A percentile compares a stretch with the other conserved stretches of the same genome.
Conservation (phyloP, 2,113 vertebrate species). For the Cyphomyrus discorhynchus region DNA sequence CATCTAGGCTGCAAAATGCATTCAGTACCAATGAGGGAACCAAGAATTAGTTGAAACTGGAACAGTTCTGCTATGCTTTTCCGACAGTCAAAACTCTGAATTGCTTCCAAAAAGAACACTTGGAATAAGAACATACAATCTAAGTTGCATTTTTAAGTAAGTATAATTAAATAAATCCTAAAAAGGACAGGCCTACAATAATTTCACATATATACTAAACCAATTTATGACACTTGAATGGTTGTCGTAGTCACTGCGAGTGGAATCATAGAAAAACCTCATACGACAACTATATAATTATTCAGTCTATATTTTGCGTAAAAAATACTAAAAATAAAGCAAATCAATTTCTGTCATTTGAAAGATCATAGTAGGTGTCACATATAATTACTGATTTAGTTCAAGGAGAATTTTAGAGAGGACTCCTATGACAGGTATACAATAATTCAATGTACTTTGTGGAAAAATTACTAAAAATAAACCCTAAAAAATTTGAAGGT, state of each 20-base stretch:
- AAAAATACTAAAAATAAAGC: background rate
- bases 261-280: background rate
- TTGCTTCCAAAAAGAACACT: background rate
- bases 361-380: background rate
- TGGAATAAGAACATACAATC: background rate
- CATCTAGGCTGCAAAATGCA: background rate
- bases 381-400: background rate
- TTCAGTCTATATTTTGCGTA: background rate
- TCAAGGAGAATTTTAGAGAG: background rate
- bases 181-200: background rate
- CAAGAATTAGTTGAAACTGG: background rate
- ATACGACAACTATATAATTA: background rate
- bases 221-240: background rate
- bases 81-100: background rate
- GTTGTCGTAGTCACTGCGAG: background rate
- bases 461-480: background rate
- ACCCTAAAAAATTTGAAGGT: background rate
- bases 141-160: background rate
- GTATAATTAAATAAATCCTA: background rate
- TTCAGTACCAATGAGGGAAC: background rate
- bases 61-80: background rate
- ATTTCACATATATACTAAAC: background rate
- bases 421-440: too few relatives aligned
- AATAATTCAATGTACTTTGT: background rate
- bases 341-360: background rate